Evolutionary conservation across 2,797 vertebrate species (phyloP).

Genomic region (Cyprinella venusta): DNA sequence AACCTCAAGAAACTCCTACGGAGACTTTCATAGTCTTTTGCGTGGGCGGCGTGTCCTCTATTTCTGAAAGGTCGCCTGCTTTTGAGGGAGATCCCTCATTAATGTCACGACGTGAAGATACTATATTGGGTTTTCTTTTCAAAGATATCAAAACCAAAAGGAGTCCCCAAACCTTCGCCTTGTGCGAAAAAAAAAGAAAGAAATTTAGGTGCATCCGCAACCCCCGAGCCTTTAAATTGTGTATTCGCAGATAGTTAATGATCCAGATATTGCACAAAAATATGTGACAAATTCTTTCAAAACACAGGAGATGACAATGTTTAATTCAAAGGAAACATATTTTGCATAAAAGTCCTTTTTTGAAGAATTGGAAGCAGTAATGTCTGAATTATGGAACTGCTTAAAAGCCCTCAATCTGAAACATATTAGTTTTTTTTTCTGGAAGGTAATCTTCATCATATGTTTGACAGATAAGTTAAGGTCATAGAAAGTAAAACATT

Average conservation of each 20-base stretch:
- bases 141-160: slow-evolving; percentile 27
- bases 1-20: slow-evolving; percentile 44
- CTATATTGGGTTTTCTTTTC: slow-evolving; percentile 43
- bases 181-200: background rate
- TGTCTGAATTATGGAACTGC: slow-evolving; percentile 1
- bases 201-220: background rate
- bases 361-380: background rate
- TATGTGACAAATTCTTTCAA: background rate
- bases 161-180: slow-evolving; percentile 30
- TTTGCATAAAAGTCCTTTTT: background rate
- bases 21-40: slow-evolving; percentile 30
- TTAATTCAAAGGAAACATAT: background rate
- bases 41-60: slow-evolving; percentile 7
- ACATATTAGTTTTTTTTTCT: background rate
- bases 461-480: slow-evolving; percentile 14
- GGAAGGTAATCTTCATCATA: background rate
- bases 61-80: slow-evolving; percentile 52
- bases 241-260: background rate
- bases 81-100: slow-evolving; percentile 58
- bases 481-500: slow-evolving; percentile 10
- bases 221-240: background rate
- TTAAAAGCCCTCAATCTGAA: slow-evolving; percentile 23
- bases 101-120: slow-evolving; percentile 52
- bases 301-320: background rate
- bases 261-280: background rate